Evolutionary conservation across 2,113 vertebrate species (phyloP).

Genomic region (Oxygymnocypris stewartii): DNA sequence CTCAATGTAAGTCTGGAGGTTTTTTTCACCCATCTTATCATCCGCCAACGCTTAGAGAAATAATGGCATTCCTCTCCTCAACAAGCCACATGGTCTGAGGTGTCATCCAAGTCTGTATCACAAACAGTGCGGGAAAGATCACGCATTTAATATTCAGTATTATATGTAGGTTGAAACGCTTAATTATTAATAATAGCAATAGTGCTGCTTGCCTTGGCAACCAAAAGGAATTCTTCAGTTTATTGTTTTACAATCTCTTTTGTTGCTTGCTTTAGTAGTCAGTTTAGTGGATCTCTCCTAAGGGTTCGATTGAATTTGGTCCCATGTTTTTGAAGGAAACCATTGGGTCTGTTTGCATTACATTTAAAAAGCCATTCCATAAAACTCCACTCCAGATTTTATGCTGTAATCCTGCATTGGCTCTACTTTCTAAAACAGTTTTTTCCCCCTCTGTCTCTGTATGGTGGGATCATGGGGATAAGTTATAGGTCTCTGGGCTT

Average conservation of each 20-base stretch:
- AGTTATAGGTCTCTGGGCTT: conserved; percentile 67
- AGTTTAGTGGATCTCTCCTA: not conserved
- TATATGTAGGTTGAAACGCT: not conserved
- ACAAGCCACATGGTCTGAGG: not conserved
- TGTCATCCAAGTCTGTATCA: not conserved
- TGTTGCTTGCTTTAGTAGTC: too few relatives aligned
- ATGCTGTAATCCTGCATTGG: conserved; percentile 62
- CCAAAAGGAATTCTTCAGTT: not conserved
- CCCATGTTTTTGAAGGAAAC: not conserved
- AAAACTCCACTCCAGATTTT: conserved; percentile 64
- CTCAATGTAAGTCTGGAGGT: not conserved
- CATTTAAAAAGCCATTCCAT: conserved; percentile 51
- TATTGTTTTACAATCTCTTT: not conserved
- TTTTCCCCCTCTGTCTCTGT: conserved; percentile 56
- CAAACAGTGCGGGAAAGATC: not conserved
- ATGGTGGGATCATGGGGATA: conserved; percentile 74
- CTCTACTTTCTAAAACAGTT: conserved; percentile 78
- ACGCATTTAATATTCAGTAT: not conserved
- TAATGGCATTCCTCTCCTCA: not conserved
- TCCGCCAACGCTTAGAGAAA: not conserved
- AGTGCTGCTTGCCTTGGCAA: not conserved
- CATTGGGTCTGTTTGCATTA: not conserved
- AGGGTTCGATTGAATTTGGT: not conserved
- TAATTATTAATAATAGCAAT: not conserved
- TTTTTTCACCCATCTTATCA: not conserved